Evolutionary conservation across 2,888 invertebrate species (phyloP).

Genomic region (Brachynemurus nebulosus): DNA sequence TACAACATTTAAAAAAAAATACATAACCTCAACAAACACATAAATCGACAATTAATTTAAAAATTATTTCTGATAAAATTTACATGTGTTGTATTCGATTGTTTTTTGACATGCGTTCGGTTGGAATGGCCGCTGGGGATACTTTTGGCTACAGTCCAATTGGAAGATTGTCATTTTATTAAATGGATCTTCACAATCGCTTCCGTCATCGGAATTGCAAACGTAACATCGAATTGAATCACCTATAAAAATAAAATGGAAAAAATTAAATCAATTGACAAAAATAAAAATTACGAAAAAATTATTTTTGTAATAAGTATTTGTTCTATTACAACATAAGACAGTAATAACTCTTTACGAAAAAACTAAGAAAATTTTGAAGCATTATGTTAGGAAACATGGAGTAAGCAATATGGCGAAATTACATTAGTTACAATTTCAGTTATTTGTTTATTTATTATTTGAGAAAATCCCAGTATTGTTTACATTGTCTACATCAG

Average conservation of each 20-base stretch:
- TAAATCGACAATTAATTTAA: too few species aligned
- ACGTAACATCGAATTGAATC: constrained; percentile 59
- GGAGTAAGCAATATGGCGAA: too few species aligned
- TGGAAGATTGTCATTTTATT: constrained; percentile 25
- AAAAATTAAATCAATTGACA: too few species aligned
- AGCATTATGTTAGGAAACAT: too few species aligned
- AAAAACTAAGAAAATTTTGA: not conserved
- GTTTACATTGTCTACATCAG: too few species aligned
- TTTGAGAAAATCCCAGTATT: too few species aligned
- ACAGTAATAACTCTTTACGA: not conserved
- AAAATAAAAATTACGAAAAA: too few species aligned
- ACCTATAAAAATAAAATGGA: constrained; percentile 28
- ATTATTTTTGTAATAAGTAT: too few species aligned
- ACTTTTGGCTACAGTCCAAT: not conserved
- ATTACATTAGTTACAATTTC: too few species aligned
- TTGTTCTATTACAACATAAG: not conserved
- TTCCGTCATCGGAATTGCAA: constrained; percentile 57
- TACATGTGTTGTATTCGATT: not conserved
- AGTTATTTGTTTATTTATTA: too few species aligned
- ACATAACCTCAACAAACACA: too few species aligned
- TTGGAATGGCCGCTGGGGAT: not conserved
- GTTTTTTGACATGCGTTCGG: constrained; percentile 1
- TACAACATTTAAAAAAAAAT: not conserved
- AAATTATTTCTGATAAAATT: too few species aligned
- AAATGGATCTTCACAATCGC: constrained; percentile 60